phyloP scores from a whole-genome alignment of 92 coral and sea anemone genomes.

The Epizoanthus scotinus region DNA sequence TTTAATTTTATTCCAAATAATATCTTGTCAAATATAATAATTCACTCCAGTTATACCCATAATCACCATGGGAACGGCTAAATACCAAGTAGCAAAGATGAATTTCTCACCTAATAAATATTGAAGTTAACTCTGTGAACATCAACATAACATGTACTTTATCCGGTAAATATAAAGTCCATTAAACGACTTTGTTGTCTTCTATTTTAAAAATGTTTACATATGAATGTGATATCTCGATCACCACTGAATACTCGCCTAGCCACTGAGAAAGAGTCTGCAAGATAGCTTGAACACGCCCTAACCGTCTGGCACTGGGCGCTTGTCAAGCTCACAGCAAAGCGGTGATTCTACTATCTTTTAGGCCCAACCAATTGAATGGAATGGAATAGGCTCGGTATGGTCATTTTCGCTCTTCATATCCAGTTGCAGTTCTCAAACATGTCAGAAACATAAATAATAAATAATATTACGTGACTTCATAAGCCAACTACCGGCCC shows the following conservation, averaged over 20 bases:
- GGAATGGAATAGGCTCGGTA: too few species aligned
- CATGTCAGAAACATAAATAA: too few species aligned
- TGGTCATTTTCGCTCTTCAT: too few species aligned
- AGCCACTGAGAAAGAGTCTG: neutral
- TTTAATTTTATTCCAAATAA: constrained; percentile 37
- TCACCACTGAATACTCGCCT: neutral
- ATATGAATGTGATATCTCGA: neutral
- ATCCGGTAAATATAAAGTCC: neutral
- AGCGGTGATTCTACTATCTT: too few species aligned
- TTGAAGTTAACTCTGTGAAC: constrained; percentile 1
- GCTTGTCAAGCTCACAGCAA: too few species aligned
- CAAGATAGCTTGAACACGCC: too few species aligned
- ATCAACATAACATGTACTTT: neutral
- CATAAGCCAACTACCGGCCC: too few species aligned
- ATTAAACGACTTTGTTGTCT: neutral
- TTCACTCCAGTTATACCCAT: neutral
- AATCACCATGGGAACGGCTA: neutral
- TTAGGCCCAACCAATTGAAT: too few species aligned
- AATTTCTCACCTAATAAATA: constrained; percentile 20
- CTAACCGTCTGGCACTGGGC: too few species aligned
- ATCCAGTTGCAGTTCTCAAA: too few species aligned
- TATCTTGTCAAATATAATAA: constrained; percentile 5
- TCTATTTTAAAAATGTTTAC: constrained; percentile 36
- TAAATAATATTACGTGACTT: too few species aligned
- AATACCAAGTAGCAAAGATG: constrained; percentile 29